A percentile compares a stretch with the other conserved stretches of the same genome.
These are phyloP conservation scores for Dipodomys spectabilis DNA, from an alignment of 2,113 vertebrate genomes.

Conservation along the genomic window DNA sequence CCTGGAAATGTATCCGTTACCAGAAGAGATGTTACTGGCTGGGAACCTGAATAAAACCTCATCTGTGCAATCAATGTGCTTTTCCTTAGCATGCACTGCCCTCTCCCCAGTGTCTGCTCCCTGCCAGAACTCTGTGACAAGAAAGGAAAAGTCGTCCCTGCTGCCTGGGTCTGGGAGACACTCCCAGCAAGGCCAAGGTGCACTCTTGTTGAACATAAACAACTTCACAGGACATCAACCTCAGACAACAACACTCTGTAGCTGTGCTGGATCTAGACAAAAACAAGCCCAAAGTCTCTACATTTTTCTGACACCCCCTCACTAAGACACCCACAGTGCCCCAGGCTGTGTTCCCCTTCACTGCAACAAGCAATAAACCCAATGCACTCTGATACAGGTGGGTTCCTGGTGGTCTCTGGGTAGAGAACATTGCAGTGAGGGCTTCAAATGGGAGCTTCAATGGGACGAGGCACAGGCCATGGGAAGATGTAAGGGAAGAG, in stretches of 20 bases:
- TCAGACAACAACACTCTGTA: conserved; percentile 66
- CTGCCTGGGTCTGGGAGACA: background rate
- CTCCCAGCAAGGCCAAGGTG: background rate
- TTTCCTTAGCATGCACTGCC: background rate
- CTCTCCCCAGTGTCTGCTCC: background rate
- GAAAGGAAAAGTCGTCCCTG: background rate
- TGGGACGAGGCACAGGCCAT: background rate
- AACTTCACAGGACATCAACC: conserved; percentile 67
- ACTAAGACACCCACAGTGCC: background rate
- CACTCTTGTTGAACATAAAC: conserved; percentile 50
- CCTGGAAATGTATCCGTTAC: rapidly evolving
- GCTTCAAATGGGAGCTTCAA: background rate
- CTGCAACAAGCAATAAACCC: conserved; percentile 47
- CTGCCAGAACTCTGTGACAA: background rate
- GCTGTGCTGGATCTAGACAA: conserved; percentile 7
- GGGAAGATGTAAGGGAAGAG: background rate
- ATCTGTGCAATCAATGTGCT: background rate
- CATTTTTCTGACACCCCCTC: background rate
- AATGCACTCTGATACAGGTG: background rate
- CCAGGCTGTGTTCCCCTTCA: conserved; percentile 11
- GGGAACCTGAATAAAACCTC: background rate
- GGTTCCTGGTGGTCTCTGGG: background rate
- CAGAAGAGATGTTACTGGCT: background rate
- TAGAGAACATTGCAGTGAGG: background rate
- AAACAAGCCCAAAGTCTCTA: conserved; percentile 7